Conservation (phyloP, 2,797 vertebrate species). For the Scolopax rusticola region DNA sequence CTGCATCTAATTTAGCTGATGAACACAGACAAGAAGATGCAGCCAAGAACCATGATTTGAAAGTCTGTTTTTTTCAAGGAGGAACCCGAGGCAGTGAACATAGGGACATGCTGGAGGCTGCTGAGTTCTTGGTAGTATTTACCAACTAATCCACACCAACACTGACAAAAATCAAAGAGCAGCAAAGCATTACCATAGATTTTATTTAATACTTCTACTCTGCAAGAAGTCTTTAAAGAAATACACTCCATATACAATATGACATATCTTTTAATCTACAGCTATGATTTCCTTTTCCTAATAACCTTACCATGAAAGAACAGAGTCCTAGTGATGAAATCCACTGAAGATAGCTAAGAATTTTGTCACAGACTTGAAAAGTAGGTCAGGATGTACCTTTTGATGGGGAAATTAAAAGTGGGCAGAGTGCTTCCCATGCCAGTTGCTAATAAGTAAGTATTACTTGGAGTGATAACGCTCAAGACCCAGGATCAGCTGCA, state of each 20-base stretch:
- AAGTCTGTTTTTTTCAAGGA: background rate
- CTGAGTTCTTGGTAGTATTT: background rate
- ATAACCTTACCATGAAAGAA: background rate
- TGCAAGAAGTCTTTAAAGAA: background rate
- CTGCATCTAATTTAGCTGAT: background rate
- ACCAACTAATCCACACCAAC: background rate
- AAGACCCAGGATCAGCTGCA: background rate
- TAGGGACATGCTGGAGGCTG: background rate
- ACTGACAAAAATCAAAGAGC: background rate
- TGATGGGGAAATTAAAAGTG: constrained; percentile 14
- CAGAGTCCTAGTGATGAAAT: constrained; percentile 27
- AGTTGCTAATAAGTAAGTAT: background rate
- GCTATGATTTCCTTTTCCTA: constrained; percentile 16
- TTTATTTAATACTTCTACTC: background rate
- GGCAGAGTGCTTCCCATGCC: background rate
- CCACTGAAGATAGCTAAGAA: constrained; percentile 24
- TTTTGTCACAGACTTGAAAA: background rate
- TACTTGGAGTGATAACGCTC: background rate
- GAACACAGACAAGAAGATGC: background rate
- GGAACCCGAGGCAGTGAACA: background rate
- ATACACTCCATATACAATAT: background rate
- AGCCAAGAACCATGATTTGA: background rate
- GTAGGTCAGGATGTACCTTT: constrained; percentile 29
- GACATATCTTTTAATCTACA: background rate
- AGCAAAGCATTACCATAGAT: background rate